Evolutionary conservation across 2,888 invertebrate species (phyloP).

Genomic region (Zelleria hepariella): DNA sequence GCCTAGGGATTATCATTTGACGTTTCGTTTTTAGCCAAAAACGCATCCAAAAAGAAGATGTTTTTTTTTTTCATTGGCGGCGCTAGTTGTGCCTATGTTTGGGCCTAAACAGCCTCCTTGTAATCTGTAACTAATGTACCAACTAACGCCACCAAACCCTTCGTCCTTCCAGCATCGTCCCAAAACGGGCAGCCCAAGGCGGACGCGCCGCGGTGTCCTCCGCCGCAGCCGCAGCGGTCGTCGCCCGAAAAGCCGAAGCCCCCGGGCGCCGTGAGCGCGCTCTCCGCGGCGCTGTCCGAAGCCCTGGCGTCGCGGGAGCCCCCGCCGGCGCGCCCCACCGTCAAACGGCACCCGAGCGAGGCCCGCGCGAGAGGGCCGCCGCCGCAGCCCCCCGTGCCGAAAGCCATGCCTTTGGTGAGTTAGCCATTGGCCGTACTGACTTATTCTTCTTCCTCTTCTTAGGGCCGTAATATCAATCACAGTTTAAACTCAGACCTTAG

Average conservation of each 20-base stretch:
- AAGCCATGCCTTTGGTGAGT: conserved; percentile 77
- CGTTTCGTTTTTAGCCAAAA: too few species aligned
- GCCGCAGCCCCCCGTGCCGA: conserved; percentile 83
- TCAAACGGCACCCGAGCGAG: conserved; percentile 55
- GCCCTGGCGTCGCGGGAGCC: conserved; percentile 38
- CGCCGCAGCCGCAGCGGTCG: conserved; percentile 38
- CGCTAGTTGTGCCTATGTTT: too few species aligned
- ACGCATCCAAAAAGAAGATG: too few species aligned
- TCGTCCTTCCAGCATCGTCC: conserved; percentile 27
- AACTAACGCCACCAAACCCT: not conserved
- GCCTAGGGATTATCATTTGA: too few species aligned
- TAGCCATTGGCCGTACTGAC: not conserved
- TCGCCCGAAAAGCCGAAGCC: too few species aligned
- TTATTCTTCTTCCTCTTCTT: too few species aligned
- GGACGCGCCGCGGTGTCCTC: conserved; percentile 48
- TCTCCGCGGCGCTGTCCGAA: conserved; percentile 51
- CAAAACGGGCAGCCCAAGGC: conserved; percentile 53
- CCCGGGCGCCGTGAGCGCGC: conserved; percentile 36
- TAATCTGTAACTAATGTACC: not conserved
- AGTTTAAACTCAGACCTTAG: too few species aligned
- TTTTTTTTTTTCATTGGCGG: too few species aligned
- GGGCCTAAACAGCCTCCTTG: too few species aligned
- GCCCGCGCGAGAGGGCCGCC: conserved; percentile 79
- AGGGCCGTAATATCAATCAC: not conserved
- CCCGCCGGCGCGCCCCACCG: conserved; percentile 32